These are phyloP conservation scores for Carassius gibelio DNA, from an alignment of 2,113 vertebrate genomes.

Conservation along the genomic window DNA sequence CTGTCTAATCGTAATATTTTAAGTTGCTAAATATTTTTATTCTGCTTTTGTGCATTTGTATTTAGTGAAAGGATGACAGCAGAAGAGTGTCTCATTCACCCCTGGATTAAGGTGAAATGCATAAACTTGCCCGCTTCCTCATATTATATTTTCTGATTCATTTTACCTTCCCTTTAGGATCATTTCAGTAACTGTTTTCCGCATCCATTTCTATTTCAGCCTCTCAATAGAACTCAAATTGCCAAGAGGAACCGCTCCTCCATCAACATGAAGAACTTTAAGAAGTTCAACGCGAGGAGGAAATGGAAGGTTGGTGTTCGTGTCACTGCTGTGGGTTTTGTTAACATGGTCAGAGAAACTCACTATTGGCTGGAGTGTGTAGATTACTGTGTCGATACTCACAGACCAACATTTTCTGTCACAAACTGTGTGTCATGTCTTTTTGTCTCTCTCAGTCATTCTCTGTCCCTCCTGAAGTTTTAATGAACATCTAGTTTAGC, in stretches of 20 bases:
- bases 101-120: slow-evolving; percentile 81
- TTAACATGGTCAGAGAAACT: background rate
- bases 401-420: background rate
- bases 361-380: background rate
- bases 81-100: slow-evolving; percentile 72
- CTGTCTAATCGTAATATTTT: background rate
- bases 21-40: background rate
- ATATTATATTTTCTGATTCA: background rate
- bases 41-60: slow-evolving; percentile 9
- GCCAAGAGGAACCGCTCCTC: slow-evolving; percentile 75
- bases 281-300: slow-evolving; percentile 77
- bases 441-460: background rate
- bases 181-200: background rate
- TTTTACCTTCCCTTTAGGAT: background rate
- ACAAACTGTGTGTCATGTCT: background rate
- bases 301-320: slow-evolving; percentile 78
- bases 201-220: slow-evolving; percentile 61
- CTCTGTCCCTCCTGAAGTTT: background rate
- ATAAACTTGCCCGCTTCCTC: background rate
- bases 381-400: background rate
- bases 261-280: slow-evolving; percentile 84
- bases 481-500: background rate
- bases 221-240: slow-evolving; percentile 70
- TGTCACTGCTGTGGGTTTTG: background rate
- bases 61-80: slow-evolving; percentile 76